Conservation (phyloP, 2,113 vertebrate species). For the Macrotis lagotis region DNA sequence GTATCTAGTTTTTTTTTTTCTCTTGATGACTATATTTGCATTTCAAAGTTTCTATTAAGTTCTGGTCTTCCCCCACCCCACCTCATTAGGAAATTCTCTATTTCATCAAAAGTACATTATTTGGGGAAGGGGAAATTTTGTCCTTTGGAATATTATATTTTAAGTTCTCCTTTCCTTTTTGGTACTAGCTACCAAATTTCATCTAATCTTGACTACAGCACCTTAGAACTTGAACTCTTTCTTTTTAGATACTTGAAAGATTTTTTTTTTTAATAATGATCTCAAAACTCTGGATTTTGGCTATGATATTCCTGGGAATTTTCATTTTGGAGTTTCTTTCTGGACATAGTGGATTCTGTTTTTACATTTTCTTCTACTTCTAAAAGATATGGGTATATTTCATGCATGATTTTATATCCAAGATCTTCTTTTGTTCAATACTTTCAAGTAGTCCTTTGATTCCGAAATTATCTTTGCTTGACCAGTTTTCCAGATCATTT, state of each 20-base stretch:
- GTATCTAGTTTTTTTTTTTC: too few species aligned
- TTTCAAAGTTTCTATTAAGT: too few species aligned
- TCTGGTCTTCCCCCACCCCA: too few species aligned
- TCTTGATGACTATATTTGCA: too few species aligned
- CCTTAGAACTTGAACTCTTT: too few species aligned
- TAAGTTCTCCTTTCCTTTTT: too few species aligned
- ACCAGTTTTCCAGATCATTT: not conserved
- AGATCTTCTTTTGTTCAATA: not conserved
- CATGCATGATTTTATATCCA: not conserved
- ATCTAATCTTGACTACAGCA: not conserved
- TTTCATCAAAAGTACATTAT: too few species aligned
- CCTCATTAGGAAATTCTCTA: too few species aligned
- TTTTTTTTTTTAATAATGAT: not conserved
- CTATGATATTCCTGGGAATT: not conserved
- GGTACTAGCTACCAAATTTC: too few species aligned
- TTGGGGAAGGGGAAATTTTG: too few species aligned
- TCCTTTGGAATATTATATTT: too few species aligned
- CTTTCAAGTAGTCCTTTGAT: not conserved
- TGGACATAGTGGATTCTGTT: not conserved
- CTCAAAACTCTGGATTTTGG: not conserved
- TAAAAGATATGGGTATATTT: not conserved
- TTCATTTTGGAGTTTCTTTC: not conserved
- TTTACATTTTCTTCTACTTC: not conserved
- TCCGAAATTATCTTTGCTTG: not conserved
- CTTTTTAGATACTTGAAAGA: not conserved